phyloP scores from a whole-genome alignment of 2,113 vertebrate species.

The Tympanuchus pallidicinctus region DNA sequence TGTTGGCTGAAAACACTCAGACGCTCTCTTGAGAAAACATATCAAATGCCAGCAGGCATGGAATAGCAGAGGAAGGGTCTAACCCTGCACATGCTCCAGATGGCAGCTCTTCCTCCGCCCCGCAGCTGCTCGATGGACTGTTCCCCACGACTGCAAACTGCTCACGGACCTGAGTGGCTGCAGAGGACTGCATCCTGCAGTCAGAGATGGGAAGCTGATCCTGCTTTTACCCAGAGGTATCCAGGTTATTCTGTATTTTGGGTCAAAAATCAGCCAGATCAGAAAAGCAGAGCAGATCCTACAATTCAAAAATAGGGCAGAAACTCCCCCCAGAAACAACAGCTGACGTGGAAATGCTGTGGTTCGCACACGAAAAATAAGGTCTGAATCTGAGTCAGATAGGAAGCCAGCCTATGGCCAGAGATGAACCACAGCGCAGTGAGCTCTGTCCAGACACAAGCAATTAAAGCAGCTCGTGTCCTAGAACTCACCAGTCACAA shows the following conservation, averaged over 20 bases:
- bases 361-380: neutral
- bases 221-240: neutral
- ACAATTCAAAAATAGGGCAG: neutral
- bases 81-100: constrained; percentile 10
- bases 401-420: neutral
- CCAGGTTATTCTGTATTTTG: neutral
- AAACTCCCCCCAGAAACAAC: neutral
- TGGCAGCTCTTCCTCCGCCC: constrained; percentile 22
- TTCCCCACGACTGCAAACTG: neutral
- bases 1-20: constrained; percentile 15
- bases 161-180: neutral
- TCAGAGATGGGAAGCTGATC: neutral
- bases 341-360: neutral
- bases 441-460: neutral
- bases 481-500: constrained; percentile 17
- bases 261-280: neutral
- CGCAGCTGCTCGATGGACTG: neutral
- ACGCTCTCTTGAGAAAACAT: constrained; percentile 23
- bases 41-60: constrained; percentile 33
- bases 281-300: neutral
- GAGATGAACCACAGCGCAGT: neutral
- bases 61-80: constrained; percentile 26
- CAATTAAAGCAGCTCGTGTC: neutral
- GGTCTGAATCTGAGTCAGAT: neutral
- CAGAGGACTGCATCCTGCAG: neutral